Percentiles rank a stretch among this genome's conserved stretches.
Evolutionary conservation across 1,140 invertebrate species (phyloP).

Genomic region (Yoshiicerus persimilis): DNA sequence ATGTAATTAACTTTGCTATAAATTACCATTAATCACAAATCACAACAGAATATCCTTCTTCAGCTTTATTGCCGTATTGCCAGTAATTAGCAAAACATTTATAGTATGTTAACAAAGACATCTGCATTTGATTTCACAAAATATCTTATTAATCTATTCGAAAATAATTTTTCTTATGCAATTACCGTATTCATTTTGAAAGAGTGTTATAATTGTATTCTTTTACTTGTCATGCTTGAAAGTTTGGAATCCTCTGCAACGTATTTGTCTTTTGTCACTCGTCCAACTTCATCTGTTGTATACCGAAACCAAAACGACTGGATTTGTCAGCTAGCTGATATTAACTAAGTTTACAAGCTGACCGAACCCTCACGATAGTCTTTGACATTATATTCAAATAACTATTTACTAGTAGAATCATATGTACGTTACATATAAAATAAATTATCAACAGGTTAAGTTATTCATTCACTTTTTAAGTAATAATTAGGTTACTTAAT

Average conservation of each 20-base stretch:
- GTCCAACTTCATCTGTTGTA: not conserved
- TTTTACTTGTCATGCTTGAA: not conserved
- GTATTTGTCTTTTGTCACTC: not conserved
- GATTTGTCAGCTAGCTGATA: not conserved
- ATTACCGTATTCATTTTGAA: not conserved
- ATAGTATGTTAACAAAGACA: not conserved
- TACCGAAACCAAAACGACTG: not conserved
- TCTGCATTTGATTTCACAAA: not conserved
- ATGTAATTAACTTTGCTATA: constrained; percentile 7
- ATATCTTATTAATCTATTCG: not conserved
- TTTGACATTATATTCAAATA: not conserved
- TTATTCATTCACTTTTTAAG: not conserved
- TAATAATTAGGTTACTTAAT: not conserved
- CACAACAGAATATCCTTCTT: not conserved
- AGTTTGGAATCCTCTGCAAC: not conserved
- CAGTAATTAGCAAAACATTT: not conserved
- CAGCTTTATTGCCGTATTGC: constrained; percentile 11
- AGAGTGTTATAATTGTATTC: not conserved
- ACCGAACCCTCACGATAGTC: not conserved
- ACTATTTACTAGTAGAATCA: not conserved
- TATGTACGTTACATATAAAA: not conserved
- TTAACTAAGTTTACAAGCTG: not conserved
- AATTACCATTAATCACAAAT: not conserved
- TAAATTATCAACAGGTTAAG: not conserved
- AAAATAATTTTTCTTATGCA: not conserved